phyloP scores from a whole-genome alignment of 2,888 invertebrate species.

The Drosophila fungiperda region DNA sequence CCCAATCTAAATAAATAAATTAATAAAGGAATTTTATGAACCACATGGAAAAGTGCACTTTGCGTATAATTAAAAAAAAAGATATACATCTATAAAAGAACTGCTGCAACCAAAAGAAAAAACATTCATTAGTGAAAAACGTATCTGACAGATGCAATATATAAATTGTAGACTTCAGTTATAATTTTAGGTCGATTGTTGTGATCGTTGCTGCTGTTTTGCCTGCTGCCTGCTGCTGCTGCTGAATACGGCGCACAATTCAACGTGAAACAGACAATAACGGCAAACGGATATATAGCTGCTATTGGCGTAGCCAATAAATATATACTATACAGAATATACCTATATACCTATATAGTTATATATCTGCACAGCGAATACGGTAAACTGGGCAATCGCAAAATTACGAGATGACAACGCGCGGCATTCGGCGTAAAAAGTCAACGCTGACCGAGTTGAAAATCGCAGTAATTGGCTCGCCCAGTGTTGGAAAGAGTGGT shows the following conservation, averaged over 20 bases:
- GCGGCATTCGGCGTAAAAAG: conserved; percentile 95
- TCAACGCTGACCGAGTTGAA: conserved; percentile 95
- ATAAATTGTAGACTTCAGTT: conserved; percentile 31
- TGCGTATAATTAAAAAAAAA: conserved; percentile 39
- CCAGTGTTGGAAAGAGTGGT: conserved; percentile 97
- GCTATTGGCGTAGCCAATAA: conserved; percentile 27
- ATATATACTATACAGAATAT: conserved; percentile 19
- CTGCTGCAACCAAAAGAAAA: conserved; percentile 23
- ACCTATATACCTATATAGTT: conserved; percentile 2
- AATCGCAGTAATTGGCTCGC: conserved; percentile 95
- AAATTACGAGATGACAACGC: conserved; percentile 88
- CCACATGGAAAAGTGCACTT: conserved; percentile 63
- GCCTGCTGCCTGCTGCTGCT: not conserved
- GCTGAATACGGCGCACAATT: conserved; percentile 46
- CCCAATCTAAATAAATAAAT: conserved; percentile 71
- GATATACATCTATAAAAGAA: conserved; percentile 21
- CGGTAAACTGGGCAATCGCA: conserved; percentile 47
- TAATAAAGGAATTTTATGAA: conserved; percentile 56
- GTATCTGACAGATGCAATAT: conserved; percentile 30
- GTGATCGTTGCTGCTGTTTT: conserved; percentile 48
- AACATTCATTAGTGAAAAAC: conserved; percentile 46
- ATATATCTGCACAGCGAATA: conserved; percentile 28
- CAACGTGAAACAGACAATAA: conserved; percentile 56
- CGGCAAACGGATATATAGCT: conserved; percentile 56
- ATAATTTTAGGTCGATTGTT: conserved; percentile 73